These are phyloP conservation scores for Corythornis madagascariensis DNA, from an alignment of 2,113 vertebrate species.

Conservation along the genomic window DNA sequence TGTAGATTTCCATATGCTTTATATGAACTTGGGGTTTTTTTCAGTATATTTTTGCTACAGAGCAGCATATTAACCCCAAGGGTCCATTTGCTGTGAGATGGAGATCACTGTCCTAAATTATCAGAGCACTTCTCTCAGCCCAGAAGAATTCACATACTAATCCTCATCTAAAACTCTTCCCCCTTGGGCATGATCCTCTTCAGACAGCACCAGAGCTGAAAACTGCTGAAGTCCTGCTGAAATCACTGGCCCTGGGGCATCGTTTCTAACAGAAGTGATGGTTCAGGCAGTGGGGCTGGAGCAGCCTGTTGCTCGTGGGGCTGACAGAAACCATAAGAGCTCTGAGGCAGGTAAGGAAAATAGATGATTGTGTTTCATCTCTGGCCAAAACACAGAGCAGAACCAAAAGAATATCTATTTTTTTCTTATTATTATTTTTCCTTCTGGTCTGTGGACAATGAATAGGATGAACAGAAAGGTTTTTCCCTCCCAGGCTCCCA, in stretches of 20 bases:
- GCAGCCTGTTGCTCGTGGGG: not conserved
- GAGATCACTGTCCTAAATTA: not conserved
- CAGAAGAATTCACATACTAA: not conserved
- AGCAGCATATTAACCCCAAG: not conserved
- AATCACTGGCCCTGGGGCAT: not conserved
- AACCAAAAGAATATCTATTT: not conserved
- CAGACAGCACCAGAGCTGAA: not conserved
- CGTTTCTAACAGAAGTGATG: not conserved
- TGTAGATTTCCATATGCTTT: not conserved
- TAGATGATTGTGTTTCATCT: not conserved
- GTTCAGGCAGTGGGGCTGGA: not conserved
- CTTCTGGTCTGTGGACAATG: not conserved
- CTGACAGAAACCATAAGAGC: not conserved
- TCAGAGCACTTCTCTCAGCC: not conserved
- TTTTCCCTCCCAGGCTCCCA: not conserved
- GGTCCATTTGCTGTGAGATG: not conserved
- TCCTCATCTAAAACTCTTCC: not conserved
- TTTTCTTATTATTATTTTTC: not conserved
- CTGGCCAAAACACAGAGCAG: not conserved
- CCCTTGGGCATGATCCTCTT: not conserved
- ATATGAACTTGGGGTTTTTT: not conserved
- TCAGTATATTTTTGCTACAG: not conserved
- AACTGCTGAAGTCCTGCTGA: not conserved
- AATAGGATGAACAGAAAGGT: not conserved
- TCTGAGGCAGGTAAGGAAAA: not conserved